A percentile compares a stretch with the other conserved stretches of the same genome.
Conservation (phyloP, 2,888 invertebrate genomes). For the Drosophila greeni region DNA sequence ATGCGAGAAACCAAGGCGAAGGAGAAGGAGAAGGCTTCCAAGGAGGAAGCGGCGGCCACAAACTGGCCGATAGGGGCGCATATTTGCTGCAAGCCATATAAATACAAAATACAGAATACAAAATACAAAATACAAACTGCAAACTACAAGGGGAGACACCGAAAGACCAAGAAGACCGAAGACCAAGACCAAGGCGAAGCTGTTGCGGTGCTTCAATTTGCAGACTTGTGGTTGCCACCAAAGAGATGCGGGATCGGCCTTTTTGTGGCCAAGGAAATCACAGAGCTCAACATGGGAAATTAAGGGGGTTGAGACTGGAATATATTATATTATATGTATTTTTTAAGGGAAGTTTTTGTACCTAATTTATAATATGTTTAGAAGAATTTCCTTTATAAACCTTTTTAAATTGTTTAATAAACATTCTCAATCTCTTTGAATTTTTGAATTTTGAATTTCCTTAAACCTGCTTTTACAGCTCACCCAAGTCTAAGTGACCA, state of each 20-base stretch:
- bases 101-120: slow-evolving; percentile 47
- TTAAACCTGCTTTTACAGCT: no score
- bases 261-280: neutral
- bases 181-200: slow-evolving; percentile 38
- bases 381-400: no score
- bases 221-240: slow-evolving; percentile 46
- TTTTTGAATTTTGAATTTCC: no score
- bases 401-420: no score
- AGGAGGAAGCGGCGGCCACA: slow-evolving; percentile 17
- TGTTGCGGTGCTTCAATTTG: slow-evolving; percentile 70
- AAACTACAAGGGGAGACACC: slow-evolving; percentile 3
- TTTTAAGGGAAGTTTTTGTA: neutral
- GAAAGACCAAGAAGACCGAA: neutral
- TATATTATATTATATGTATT: neutral
- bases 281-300: neutral
- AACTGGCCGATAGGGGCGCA: slow-evolving; percentile 66
- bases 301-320: rapidly evolving
- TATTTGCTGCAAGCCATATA: slow-evolving; percentile 73
- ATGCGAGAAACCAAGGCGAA: slow-evolving; percentile 23
- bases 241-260: slow-evolving; percentile 52
- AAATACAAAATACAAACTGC: neutral
- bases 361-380: no score
- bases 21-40: neutral
- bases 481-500: neutral
- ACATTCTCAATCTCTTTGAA: no score